These are phyloP conservation scores for Drosophila phalerata DNA, from an alignment of 2,888 invertebrate genomes.

Conservation along the genomic window DNA sequence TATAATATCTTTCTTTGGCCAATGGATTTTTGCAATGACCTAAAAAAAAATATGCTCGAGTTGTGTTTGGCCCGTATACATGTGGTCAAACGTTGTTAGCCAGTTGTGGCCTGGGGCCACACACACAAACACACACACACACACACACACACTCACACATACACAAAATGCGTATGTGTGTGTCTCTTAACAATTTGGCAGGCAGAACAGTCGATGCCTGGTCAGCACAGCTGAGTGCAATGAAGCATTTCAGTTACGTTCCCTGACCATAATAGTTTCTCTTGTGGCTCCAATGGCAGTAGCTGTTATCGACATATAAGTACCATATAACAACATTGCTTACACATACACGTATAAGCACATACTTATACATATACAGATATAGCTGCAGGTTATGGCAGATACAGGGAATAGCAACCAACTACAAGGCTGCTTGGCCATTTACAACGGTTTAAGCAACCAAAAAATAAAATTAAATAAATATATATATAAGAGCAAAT, in stretches of 20 bases:
- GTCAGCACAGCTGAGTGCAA: conserved; percentile 44
- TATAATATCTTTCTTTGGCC: neutral
- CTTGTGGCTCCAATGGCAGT: conserved; percentile 6
- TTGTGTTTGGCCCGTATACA: conserved; percentile 18
- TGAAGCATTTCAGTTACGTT: conserved; percentile 41
- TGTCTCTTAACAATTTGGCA: conserved; percentile 31
- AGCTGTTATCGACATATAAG: conserved; percentile 51
- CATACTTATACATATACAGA: neutral
- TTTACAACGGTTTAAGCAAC: conserved; percentile 2
- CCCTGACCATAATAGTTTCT: conserved; percentile 18
- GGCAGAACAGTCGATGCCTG: conserved; percentile 34
- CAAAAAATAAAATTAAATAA: neutral
- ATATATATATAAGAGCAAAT: conserved; percentile 22
- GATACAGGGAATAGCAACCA: neutral
- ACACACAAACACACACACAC: conserved; percentile 14
- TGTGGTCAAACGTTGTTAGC: conserved; percentile 41
- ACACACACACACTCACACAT: conserved; percentile 15
- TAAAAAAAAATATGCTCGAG: neutral
- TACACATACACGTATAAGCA: conserved; percentile 7
- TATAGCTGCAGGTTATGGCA: conserved; percentile 19
- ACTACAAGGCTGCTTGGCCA: conserved; percentile 1
- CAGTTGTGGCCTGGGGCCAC: conserved; percentile 21
- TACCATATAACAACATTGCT: conserved; percentile 22
- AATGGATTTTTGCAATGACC: conserved; percentile 9
- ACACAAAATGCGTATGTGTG: conserved; percentile 13